A percentile compares a stretch with the other conserved stretches of the same genome.
Evolutionary conservation across 2,888 invertebrate genomes (phyloP).

Genomic region (Ectemnius continuus): DNA sequence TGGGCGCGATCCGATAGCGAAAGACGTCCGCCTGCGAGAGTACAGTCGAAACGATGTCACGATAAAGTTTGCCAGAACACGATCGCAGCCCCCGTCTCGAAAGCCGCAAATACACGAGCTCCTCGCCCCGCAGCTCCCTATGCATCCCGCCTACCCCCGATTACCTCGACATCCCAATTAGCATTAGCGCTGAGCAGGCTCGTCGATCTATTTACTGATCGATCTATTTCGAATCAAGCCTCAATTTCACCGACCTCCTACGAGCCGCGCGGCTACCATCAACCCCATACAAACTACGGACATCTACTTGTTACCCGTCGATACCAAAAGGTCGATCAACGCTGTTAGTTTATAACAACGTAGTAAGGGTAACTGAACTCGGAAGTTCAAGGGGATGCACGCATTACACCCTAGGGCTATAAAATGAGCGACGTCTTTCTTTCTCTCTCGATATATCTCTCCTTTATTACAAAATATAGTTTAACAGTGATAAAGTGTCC

Average conservation of each 20-base stretch:
- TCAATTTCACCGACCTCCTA: conserved; percentile 63
- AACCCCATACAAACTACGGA: not conserved
- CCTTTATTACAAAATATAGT: not conserved
- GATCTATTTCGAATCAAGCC: conserved; percentile 77
- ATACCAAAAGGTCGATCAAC: not conserved
- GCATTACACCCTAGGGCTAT: too few relatives aligned
- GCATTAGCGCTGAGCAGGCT: conserved; percentile 61
- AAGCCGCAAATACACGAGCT: conserved; percentile 65
- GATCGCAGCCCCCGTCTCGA: conserved; percentile 58
- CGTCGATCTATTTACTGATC: conserved; percentile 76
- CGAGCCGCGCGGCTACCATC: not conserved
- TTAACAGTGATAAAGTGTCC: not conserved
- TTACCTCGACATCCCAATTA: conserved; percentile 36
- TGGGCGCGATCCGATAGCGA: conserved; percentile 2
- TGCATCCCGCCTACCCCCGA: conserved; percentile 17
- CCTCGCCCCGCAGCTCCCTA: conserved; percentile 35
- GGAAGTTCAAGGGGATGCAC: too few relatives aligned
- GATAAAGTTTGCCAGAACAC: conserved; percentile 74
- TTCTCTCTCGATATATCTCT: not conserved
- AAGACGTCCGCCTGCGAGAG: conserved; percentile 26
- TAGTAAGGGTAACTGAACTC: too few relatives aligned
- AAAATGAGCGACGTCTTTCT: not conserved
- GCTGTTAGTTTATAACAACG: too few relatives aligned
- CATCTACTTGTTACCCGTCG: not conserved
- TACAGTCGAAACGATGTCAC: conserved; percentile 73